Conservation (phyloP, 1,140 invertebrate genomes). For the Halyomorpha halys region DNA sequence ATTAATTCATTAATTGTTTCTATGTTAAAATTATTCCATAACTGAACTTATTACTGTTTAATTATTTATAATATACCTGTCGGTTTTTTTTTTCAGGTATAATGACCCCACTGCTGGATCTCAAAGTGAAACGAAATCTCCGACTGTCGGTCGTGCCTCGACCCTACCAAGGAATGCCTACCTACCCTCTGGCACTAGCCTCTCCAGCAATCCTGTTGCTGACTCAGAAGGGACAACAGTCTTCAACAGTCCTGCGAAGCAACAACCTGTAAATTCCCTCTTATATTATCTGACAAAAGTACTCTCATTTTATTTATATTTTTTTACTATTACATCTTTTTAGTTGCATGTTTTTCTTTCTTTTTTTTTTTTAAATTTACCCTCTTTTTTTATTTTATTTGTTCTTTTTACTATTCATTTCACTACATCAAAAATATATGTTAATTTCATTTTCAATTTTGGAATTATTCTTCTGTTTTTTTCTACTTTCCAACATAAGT, state of each 20-base stretch:
- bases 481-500: too few relatives aligned
- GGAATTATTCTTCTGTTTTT: too few relatives aligned
- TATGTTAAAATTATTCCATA: too few relatives aligned
- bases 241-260: conserved; percentile 38
- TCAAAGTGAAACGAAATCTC: conserved; percentile 33
- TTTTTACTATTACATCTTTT: not conserved
- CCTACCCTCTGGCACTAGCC: conserved; percentile 40
- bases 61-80: not conserved
- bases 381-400: not conserved
- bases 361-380: not conserved
- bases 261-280: conserved; percentile 19
- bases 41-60: not conserved
- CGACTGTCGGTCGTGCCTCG: conserved; percentile 49
- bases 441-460: too few relatives aligned
- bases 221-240: conserved; percentile 36
- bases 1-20: too few relatives aligned
- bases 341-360: not conserved
- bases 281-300: conserved; percentile 17
- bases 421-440: too few relatives aligned
- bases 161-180: conserved; percentile 61
- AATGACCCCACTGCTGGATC: conserved; percentile 36
- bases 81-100: conserved; percentile 31
- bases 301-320: conserved; percentile 1
- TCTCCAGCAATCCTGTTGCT: conserved; percentile 40
- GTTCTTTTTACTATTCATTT: too few relatives aligned